Evolutionary conservation across 92 coral and sea anemone species (phyloP), one percentile per base, ranked within the genome.

Genomic region (Desmophyllum pertusum): DNA sequence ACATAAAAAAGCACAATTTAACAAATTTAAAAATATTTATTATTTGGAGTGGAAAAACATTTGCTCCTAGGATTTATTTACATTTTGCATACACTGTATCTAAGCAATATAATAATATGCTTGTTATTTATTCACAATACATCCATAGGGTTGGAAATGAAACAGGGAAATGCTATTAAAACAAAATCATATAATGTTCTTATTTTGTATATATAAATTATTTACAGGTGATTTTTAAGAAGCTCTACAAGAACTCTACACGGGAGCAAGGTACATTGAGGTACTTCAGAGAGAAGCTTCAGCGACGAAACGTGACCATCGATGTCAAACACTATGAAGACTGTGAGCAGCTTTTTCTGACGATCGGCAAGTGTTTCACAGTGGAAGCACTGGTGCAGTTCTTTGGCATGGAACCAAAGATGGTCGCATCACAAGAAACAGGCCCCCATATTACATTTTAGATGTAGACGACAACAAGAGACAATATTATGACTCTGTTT

Each of bases 251-350:
- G 75, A 85, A 50, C 31, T 85, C 88, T 65, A 76, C 30, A 5
- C 27, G 77, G 1, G 88, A 85, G 30, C 10, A 39, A 23, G 88
- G 83, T 11, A 85, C 40, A 31, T 27, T 85, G 57, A 75, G 82
- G 55, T 75, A 27, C 41, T 84, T 39, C 76, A 23, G 75, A 9
- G 55, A 41, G 38, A 85, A 73, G 55, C 63, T 77, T 37, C 79
- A 51, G 48, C 39, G 78, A 77, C 66, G 84, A 55, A 65, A 85
- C 43, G 88, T 85, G n/a, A 83, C 85, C 3, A 73, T 37, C 5
- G 91, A 88, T 76, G 88, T 83, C 18, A 88, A 88, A 33, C 88
- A 88, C 64, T 88, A 41, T 77, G 91, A 88, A 42, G 91, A 77
- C 46, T 88, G 88, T 62, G 88, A 88, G 51, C 91, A 88, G 83